Base-by-base conservation (phyloP, 1,140 invertebrate genomes). In the Drosophila athabasca region DNA sequence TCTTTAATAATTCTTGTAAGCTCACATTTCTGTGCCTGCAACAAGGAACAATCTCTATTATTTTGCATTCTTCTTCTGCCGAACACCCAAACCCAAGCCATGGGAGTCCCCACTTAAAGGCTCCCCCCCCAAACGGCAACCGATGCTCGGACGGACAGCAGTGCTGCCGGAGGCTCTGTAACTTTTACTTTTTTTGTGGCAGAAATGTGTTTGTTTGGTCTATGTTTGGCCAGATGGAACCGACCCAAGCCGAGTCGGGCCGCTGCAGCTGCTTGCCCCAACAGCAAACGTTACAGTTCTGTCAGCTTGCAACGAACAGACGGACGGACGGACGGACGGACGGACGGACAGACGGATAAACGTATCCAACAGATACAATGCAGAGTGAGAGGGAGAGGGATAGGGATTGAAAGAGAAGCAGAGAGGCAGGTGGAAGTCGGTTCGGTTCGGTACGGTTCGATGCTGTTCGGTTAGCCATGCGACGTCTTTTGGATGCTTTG, bases 151-250 rank as follows among this genome's bases (percentile, higher is more conserved):
- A 11, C 35, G 35, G 35, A 11, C 35, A 31, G 0, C 3, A 11
- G 54, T 3, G 35, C 35, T 39, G 11, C 35, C 13, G 35, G 11
- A 31, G 46, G 26, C 43, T 13, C 15, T 8, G 44, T 29, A 46
- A 67, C 72, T 67, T 76, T 75, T 76, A 76, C 72, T 67, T 76
- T 75, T 62, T 51, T 31, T 26, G 43, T 26, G 11, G 29, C 62
- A 41, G 11, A 73, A 64, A 19, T 81, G 65, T 71, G 78, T 76
- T 39, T 62, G 74, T 82, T 87, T 87, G 17, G 17, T 81, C 78
- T 68, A 82, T 87, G 82, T 79, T 88, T 67, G 82, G 61, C 82
- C 82, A 87, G 70, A 69, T 87, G 83, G 82, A 87, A 87, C 83
- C 64, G 59, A 60, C 48, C 62, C 68, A 69, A 67, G 57, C 19